Evolutionary conservation across 2,888 invertebrate species (phyloP).

Genomic region (Heliothis peltigera): DNA sequence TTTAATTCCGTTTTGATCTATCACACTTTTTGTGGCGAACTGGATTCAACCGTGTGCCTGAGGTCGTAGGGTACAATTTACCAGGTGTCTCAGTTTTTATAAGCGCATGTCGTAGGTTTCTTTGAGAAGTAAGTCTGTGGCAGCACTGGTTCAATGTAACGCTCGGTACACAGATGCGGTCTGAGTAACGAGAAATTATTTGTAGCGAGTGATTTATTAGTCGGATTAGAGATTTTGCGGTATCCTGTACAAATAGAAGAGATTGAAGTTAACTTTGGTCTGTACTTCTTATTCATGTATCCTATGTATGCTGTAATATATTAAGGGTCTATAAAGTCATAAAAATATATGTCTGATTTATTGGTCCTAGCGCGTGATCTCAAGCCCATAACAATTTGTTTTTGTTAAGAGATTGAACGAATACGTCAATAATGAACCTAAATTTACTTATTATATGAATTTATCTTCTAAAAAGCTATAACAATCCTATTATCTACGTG

Average conservation of each 20-base stretch:
- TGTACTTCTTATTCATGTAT: slow-evolving; percentile 25
- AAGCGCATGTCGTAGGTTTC: slow-evolving; percentile 72
- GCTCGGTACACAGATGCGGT: slow-evolving; percentile 81
- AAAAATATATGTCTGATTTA: slow-evolving; percentile 22
- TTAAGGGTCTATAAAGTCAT: neutral
- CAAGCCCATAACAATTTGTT: no score
- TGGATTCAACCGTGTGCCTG: slow-evolving; percentile 53
- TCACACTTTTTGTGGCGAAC: slow-evolving; percentile 56
- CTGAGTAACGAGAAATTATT: slow-evolving; percentile 81
- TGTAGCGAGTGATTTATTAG: slow-evolving; percentile 69
- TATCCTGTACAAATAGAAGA: slow-evolving; percentile 38
- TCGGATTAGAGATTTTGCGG: slow-evolving; percentile 60
- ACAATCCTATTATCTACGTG: no score
- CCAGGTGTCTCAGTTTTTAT: slow-evolving; percentile 40
- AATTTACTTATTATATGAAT: no score
- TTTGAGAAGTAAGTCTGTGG: slow-evolving; percentile 73
- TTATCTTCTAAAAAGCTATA: no score
- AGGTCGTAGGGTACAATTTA: slow-evolving; percentile 51
- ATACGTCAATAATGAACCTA: no score
- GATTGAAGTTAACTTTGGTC: slow-evolving; percentile 36
- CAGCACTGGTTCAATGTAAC: slow-evolving; percentile 72
- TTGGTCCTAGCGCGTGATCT: neutral
- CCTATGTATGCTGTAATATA: neutral
- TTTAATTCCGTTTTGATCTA: slow-evolving; percentile 73
- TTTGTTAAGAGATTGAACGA: no score